Evolutionary conservation across 1,140 invertebrate genomes (phyloP).

Genomic region (Zaprionus taronus): DNA sequence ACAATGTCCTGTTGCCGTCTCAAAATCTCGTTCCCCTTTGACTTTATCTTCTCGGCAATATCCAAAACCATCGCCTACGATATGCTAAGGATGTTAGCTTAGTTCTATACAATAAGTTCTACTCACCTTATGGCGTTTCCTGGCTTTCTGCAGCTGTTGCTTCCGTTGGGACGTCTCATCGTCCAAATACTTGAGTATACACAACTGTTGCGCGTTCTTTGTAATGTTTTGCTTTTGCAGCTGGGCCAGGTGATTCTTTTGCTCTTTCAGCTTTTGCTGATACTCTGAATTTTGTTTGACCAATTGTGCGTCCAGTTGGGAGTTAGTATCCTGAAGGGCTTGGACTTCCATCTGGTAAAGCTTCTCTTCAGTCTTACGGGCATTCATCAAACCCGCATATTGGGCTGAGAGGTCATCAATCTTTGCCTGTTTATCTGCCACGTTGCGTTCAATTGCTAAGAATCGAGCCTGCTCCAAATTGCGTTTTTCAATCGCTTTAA

Average conservation of each 20-base stretch:
- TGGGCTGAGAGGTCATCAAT: background rate
- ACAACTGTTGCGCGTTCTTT: background rate
- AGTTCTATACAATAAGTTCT: background rate
- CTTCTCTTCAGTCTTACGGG: background rate
- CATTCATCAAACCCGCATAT: background rate
- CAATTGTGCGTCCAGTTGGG: background rate
- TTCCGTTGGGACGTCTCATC: background rate
- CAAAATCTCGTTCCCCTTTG: no score
- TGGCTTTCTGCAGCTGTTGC: background rate
- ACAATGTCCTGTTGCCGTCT: no score
- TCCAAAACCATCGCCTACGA: background rate
- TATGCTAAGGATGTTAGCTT: background rate
- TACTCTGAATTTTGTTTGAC: background rate
- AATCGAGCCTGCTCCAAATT: background rate
- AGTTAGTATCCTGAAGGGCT: background rate
- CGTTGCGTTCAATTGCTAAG: background rate
- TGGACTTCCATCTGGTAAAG: background rate
- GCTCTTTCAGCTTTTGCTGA: background rate
- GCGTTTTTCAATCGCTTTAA: background rate
- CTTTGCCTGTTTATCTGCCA: background rate
- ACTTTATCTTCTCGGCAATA: no score
- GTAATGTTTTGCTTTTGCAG: background rate
- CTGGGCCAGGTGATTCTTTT: background rate
- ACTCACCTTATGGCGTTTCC: background rate
- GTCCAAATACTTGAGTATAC: background rate